A percentile compares a stretch with the other conserved stretches of the same genome.
Conservation (phyloP, 2,888 invertebrate genomes). For the Tiliacea citrago region DNA sequence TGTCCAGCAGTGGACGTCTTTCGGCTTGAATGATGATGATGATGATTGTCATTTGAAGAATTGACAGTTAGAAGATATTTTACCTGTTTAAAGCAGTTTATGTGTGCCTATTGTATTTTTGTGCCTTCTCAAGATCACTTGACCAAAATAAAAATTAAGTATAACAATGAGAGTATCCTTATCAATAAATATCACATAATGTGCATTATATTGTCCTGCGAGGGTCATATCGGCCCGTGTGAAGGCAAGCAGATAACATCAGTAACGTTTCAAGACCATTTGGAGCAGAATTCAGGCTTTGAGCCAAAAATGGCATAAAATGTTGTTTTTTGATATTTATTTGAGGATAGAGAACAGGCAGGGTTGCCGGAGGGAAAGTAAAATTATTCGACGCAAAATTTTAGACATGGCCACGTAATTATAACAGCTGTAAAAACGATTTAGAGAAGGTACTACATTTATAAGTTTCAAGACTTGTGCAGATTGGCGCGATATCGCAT, state of each 20-base stretch:
- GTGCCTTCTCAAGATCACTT: constrained; percentile 7
- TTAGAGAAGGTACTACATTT: background rate
- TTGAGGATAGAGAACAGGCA: background rate
- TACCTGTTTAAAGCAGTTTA: constrained; percentile 30
- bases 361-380: background rate
- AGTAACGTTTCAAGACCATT: constrained; percentile 27
- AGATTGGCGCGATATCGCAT: too few species aligned
- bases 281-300: constrained; percentile 16
- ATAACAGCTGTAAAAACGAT: background rate
- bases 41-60: background rate
- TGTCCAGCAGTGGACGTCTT: too few species aligned
- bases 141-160: background rate
- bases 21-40: too few species aligned
- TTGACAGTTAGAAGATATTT: constrained; percentile 11
- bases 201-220: constrained; percentile 9
- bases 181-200: constrained; percentile 32
- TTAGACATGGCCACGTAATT: background rate
- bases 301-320: constrained; percentile 11
- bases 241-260: constrained; percentile 44
- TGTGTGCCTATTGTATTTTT: background rate
- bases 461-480: background rate
- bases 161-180: constrained; percentile 20
- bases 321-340: constrained; percentile 1
- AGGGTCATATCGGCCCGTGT: constrained; percentile 19
- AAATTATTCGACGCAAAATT: background rate